These are phyloP conservation scores for Tribolium castaneum DNA, from an alignment of 1,140 invertebrate species.

Conservation along the genomic window DNA sequence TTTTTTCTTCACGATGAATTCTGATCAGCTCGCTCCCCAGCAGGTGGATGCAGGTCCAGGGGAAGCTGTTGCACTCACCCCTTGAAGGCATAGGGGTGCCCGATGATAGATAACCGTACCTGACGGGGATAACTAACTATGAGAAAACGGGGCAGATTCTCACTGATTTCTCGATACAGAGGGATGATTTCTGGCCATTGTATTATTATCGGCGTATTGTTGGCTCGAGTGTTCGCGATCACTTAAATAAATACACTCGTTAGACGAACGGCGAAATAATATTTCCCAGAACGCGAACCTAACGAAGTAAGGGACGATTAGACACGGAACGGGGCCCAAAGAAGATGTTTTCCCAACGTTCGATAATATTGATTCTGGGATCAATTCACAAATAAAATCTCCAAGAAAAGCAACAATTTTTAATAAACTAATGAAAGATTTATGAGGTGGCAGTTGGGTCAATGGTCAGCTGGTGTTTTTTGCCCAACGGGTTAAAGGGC, in stretches of 20 bases:
- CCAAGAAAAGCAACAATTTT: no score
- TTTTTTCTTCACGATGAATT: slow-evolving; percentile 1
- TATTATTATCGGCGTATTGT: slow-evolving; percentile 11
- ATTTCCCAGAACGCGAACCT: neutral
- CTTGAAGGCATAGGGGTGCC: slow-evolving; percentile 46
- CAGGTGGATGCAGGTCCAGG: slow-evolving; percentile 45
- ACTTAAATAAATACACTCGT: slow-evolving; percentile 26
- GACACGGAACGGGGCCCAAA: neutral
- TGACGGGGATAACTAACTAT: slow-evolving; percentile 51
- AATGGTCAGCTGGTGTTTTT: neutral
- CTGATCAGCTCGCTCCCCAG: slow-evolving; percentile 8
- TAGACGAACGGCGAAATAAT: slow-evolving; percentile 18
- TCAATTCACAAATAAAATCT: neutral
- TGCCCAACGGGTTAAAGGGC: neutral
- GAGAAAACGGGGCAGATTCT: slow-evolving; percentile 50
- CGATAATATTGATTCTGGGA: neutral
- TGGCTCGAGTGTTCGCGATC: neutral
- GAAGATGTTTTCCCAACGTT: neutral
- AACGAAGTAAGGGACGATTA: neutral
- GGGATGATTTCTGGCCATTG: slow-evolving; percentile 21
- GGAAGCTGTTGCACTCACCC: slow-evolving; percentile 45
- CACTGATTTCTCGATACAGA: slow-evolving; percentile 45
- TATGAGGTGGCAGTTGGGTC: neutral
- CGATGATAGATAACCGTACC: slow-evolving; percentile 53
- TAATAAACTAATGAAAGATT: no score